These are phyloP conservation scores for Galbula dea DNA, from an alignment of 2,113 vertebrate genomes.

Conservation along the genomic window DNA sequence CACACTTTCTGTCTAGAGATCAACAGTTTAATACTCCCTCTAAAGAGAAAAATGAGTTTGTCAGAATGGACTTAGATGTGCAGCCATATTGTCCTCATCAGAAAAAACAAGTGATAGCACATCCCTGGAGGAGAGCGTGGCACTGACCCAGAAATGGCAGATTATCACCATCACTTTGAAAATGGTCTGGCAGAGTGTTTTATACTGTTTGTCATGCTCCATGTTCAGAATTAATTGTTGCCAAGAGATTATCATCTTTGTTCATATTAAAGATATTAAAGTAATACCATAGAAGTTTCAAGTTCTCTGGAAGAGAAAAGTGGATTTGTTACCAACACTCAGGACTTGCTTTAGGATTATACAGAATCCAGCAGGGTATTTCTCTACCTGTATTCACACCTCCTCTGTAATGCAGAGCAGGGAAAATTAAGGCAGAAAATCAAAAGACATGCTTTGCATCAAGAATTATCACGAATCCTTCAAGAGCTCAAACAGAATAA, in stretches of 20 bases:
- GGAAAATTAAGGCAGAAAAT: not conserved
- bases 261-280: slow-evolving; percentile 5
- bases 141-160: not conserved
- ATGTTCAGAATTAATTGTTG: slow-evolving; percentile 1
- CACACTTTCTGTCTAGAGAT: not conserved
- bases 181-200: not conserved
- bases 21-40: not conserved
- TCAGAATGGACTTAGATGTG: not conserved
- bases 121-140: not conserved
- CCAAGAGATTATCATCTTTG: slow-evolving; percentile 17
- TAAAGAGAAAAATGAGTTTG: slow-evolving; percentile 9
- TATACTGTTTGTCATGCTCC: not conserved
- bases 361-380: not conserved
- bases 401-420: not conserved
- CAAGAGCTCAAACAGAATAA: not conserved
- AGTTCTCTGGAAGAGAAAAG: not conserved
- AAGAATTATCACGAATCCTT: not conserved
- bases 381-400: not conserved
- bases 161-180: not conserved
- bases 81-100: not conserved
- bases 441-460: not conserved
- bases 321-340: not conserved
- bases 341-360: not conserved
- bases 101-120: not conserved
- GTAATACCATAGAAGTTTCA: not conserved